These are phyloP conservation scores for Cephus cinctus DNA, from an alignment of 1,140 invertebrate genomes.

Conservation along the genomic window DNA sequence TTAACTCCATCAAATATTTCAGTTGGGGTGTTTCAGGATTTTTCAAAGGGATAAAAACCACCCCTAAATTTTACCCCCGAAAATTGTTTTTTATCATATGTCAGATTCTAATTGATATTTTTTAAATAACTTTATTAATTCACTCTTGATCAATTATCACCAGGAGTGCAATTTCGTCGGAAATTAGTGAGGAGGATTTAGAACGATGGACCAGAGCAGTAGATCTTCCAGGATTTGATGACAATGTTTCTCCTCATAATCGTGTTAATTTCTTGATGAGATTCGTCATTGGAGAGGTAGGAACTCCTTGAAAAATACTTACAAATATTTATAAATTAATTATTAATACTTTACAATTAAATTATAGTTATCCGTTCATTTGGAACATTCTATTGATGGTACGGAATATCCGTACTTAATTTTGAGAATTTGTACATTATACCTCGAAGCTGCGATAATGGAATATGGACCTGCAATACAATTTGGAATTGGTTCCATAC, in stretches of 20 bases:
- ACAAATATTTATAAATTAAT: background rate
- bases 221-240: conserved; percentile 80
- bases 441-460: conserved; percentile 75
- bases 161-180: conserved; percentile 63
- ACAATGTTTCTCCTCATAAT: conserved; percentile 79
- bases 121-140: conserved; percentile 4
- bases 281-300: conserved; percentile 70
- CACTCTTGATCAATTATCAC: conserved; percentile 8
- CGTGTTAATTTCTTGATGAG: conserved; percentile 70
- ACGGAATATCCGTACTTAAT: conserved; percentile 75
- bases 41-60: too few species aligned
- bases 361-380: conserved; percentile 40
- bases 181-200: conserved; percentile 73
- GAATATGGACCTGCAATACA: conserved; percentile 77
- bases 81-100: too few species aligned
- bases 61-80: too few species aligned
- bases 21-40: too few species aligned
- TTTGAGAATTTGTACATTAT: conserved; percentile 68
- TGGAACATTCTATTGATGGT: conserved; percentile 62
- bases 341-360: conserved; percentile 22
- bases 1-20: too few species aligned
- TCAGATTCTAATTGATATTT: too few species aligned
- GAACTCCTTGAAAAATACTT: conserved; percentile 1
- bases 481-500: conserved; percentile 67
- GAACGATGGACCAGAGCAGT: conserved; percentile 74